Base-by-base conservation (phyloP, 2,888 invertebrate genomes). In the Drosophila helvetica region DNA sequence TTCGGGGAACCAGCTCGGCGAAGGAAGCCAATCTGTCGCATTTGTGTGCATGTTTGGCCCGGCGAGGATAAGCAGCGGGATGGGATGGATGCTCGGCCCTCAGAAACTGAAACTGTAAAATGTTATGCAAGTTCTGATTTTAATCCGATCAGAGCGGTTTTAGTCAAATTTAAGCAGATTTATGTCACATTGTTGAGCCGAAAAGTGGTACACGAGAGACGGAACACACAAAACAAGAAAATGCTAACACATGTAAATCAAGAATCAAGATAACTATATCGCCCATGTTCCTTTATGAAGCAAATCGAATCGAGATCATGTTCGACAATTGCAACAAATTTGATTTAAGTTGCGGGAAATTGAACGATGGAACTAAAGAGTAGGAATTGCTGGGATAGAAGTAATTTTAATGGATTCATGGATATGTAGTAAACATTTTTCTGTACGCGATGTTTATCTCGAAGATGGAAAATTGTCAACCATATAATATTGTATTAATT, bases 131-230 rank as follows among this genome's bases (percentile, higher is more conserved):
- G 80, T 81, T 82, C 81, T 82, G 84, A 90, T 89, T 86, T 89
- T 92, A 92, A 92, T 89, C 92, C 91, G 90, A 80, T 90, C 84
- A 90, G 89, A 91, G 90, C 91, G 88, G 84, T 91, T 92, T 83
- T 89, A 91, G 92, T 91, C 91, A 92, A 92, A 91, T 92, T 92
- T 92, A 91, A 90, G 82, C 74, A 90, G 92, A 91, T 92, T 92
- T 91, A 74, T 89, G 91, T 91, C 92, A 91, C 79, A 80, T 80
- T 78, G 80, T 75, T 57, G 72, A 71, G 66, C 68, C 75, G 70
- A 56, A 85, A 76, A 80, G 77, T 73, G 84, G 71, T 57, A 73
- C 71, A 46, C 79, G 57, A 19, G 8, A 1, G 10, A 48, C 45
- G 57, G 25, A 69, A 69, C 50, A 50, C 69, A 51, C 50, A 55